phyloP scores from a whole-genome alignment of 1,140 invertebrate genomes.

The Ectropis grisescens region DNA sequence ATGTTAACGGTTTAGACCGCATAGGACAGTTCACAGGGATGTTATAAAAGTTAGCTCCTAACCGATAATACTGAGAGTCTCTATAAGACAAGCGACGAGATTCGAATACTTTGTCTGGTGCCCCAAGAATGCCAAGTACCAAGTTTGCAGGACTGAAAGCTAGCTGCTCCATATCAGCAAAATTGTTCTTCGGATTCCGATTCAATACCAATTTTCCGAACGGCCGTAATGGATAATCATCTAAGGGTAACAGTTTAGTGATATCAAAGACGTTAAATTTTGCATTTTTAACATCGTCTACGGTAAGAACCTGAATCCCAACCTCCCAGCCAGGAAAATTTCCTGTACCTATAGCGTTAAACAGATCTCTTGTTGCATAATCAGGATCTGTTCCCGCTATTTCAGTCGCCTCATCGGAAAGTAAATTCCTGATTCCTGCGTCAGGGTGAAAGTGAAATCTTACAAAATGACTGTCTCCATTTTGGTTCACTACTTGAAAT shows the following conservation, averaged over 20 bases:
- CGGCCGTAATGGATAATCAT: conserved; percentile 85
- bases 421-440: conserved; percentile 79
- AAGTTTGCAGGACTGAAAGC: conserved; percentile 90
- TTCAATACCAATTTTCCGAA: conserved; percentile 89
- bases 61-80: conserved; percentile 90
- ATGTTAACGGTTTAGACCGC: conserved; percentile 66
- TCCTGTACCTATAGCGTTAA: conserved; percentile 79
- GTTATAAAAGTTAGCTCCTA: conserved; percentile 90
- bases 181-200: conserved; percentile 88
- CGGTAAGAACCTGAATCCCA: conserved; percentile 71
- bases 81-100: conserved; percentile 91
- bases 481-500: conserved; percentile 77
- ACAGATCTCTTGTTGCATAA: conserved; percentile 80
- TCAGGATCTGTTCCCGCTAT: conserved; percentile 79
- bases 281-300: conserved; percentile 67
- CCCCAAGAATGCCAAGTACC: conserved; percentile 87
- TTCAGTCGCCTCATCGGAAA: conserved; percentile 71
- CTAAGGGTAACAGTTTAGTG: conserved; percentile 84
- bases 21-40: conserved; percentile 93
- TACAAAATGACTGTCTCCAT: conserved; percentile 72
- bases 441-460: conserved; percentile 84
- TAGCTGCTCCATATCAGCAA: conserved; percentile 90
- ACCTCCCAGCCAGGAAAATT: conserved; percentile 81
- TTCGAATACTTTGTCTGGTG: conserved; percentile 91
- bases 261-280: conserved; percentile 77